Base-by-base conservation (phyloP, 2,888 invertebrate species). In the Teleogryllus oceanicus region DNA sequence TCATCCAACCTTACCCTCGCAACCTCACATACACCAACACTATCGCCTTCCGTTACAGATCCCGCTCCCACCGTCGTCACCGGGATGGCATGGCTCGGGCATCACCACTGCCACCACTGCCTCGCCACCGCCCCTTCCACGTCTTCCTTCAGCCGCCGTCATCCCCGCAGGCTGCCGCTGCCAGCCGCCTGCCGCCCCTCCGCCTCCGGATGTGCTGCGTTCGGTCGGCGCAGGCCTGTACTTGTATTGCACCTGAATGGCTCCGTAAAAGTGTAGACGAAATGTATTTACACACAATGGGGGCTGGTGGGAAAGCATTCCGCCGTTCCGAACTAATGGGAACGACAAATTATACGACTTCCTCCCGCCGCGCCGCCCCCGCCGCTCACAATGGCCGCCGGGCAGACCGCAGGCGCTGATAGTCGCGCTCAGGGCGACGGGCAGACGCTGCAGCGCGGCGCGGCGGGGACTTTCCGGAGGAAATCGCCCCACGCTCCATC, bases 241-340 rank as follows among this genome's bases (percentile, higher is more conserved):
- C 62, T 13, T 62, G 62, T 62, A 18, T n/a, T 62, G 62, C 62
- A 62, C 62, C 62, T 62, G 62, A 62, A 62, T 62, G 62, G 62
- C 62, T 62, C 62, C n/a, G 62, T 62, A 62, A 62, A 62, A 62
- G 62, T 62, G 62, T 62, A 62, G 62, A 62, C 62, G 62, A 62
- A 62, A 62, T 62, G 62, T 62, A 62, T 62, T 62, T 62, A 62
- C 62, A 62, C 62, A 62, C 62, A 62, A 62, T 62, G n/a, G 62
- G 62, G 62, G 62, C n/a, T n/a, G 62, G 62, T 62, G 62, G 62
- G 62, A 62, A 62, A 62, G 62, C 62, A 62, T 62, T 62, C 16
- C 62, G 62, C 62, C 62, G 62, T 62, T 62, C 62, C 62, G 62
- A 62, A 62, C 62, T 62, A 62, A 62, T 62, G 62, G 62, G 62